Conservation (phyloP, 1,140 invertebrate genomes). For the Ceratina japonica region DNA sequence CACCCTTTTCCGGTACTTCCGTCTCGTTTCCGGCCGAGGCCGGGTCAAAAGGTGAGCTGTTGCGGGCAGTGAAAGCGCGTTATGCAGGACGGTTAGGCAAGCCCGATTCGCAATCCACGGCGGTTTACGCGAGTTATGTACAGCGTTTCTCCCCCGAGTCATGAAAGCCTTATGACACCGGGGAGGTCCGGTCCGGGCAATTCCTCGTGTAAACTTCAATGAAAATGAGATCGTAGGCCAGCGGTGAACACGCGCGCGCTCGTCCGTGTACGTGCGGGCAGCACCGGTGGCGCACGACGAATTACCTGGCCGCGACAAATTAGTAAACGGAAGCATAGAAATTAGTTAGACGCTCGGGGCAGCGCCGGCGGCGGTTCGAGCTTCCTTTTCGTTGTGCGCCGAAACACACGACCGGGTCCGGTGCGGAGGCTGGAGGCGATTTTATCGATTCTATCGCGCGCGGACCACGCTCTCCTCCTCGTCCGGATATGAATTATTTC, state of each 20-base stretch:
- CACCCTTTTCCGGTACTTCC: slow-evolving; percentile 36
- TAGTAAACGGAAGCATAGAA: slow-evolving; percentile 54
- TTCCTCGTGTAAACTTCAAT: slow-evolving; percentile 62
- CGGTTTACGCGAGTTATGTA: slow-evolving; percentile 51
- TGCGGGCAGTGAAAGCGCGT: slow-evolving; percentile 40
- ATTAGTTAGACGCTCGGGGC: slow-evolving; percentile 46
- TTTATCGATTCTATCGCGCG: slow-evolving; percentile 43
- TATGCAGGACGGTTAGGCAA: slow-evolving; percentile 47
- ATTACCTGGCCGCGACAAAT: slow-evolving; percentile 53
- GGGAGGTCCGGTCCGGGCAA: slow-evolving; percentile 57
- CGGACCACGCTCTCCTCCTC: not conserved
- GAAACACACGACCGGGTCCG: not conserved
- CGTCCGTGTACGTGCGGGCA: not conserved
- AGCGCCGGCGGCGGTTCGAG: not conserved
- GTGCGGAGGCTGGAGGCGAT: not conserved
- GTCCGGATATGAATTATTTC: slow-evolving; percentile 37
- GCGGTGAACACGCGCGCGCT: too few relatives aligned
- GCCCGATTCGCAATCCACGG: slow-evolving; percentile 38
- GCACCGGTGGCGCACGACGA: slow-evolving; percentile 19
- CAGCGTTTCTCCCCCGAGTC: slow-evolving; percentile 51
- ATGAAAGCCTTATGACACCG: slow-evolving; percentile 68
- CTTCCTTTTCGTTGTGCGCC: slow-evolving; percentile 13
- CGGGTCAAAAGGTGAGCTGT: slow-evolving; percentile 68
- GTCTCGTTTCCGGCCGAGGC: slow-evolving; percentile 29
- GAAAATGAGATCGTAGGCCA: slow-evolving; percentile 60